Evolutionary conservation across 2,113 vertebrate species (phyloP).

Genomic region (Geococcyx californianus): DNA sequence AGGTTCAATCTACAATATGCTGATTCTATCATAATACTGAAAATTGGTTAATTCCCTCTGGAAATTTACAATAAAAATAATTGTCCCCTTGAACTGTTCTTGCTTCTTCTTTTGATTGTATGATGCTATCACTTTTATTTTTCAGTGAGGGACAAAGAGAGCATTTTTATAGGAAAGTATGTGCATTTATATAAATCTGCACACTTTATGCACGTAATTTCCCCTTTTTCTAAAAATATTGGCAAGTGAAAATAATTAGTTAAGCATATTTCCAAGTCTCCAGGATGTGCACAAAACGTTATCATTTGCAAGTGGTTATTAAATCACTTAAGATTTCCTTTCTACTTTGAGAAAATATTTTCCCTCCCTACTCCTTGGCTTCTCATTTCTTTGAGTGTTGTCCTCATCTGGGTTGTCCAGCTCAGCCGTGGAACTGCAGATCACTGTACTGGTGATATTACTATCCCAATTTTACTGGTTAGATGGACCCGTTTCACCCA

Average conservation of each 20-base stretch:
- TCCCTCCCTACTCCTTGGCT: accelerated
- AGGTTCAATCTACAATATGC: constrained; percentile 86
- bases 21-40: constrained; percentile 92
- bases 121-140: constrained; percentile 86
- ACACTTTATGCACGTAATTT: background rate
- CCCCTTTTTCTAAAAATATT: background rate
- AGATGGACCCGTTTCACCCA: background rate
- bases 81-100: constrained; percentile 88
- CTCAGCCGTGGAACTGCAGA: background rate
- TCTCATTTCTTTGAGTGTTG: background rate
- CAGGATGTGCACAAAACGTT: background rate
- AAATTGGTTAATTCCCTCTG: constrained; percentile 88
- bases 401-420: accelerated
- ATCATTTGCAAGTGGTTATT: background rate
- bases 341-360: background rate
- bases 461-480: background rate
- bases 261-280: background rate
- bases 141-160: constrained; percentile 58
- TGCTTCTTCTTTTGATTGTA: constrained; percentile 81
- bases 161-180: background rate
- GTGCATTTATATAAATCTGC: constrained; percentile 43
- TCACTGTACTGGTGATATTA: background rate
- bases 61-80: constrained; percentile 85
- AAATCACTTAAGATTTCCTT: background rate
- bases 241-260: background rate